Evolutionary conservation across 2,888 invertebrate species (phyloP).

Genomic region (Muscina levida): DNA sequence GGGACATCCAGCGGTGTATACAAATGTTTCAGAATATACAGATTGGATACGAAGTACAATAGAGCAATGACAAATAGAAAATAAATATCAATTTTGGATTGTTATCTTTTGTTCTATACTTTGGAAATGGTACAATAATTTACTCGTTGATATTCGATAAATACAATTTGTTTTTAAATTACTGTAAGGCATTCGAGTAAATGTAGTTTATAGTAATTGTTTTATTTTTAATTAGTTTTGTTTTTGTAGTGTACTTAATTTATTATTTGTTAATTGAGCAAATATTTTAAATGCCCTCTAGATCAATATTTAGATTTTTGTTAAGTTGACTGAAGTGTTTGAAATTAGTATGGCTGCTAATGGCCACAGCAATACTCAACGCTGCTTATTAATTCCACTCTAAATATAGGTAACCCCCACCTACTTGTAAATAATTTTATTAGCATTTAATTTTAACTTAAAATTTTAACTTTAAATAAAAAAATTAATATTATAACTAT

Average conservation of each 20-base stretch:
- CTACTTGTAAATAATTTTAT: constrained; percentile 29
- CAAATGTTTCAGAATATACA: constrained; percentile 83
- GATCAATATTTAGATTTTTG: too few species aligned
- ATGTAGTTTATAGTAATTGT: neutral
- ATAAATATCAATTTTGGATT: neutral
- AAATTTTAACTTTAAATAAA: too few species aligned
- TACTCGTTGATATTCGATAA: neutral
- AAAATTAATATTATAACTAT: too few species aligned
- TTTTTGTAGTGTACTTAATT: neutral
- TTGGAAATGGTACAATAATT: neutral
- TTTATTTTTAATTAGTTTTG: constrained; percentile 1
- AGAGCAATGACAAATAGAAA: constrained; percentile 28
- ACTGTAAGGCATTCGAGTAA: too few species aligned
- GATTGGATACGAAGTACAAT: constrained; percentile 82
- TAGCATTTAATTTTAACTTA: constrained; percentile 7
- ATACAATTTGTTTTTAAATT: constrained; percentile 6
- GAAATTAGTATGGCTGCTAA: too few species aligned
- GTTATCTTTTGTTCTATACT: neutral
- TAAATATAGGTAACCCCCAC: constrained; percentile 7
- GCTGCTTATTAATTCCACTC: neutral
- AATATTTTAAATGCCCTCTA: neutral
- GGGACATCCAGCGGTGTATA: constrained; percentile 86
- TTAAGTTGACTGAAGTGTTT: too few species aligned
- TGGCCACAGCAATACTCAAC: too few species aligned
- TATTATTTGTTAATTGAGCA: neutral